Percentiles rank a stretch among this genome's conserved stretches.
These are phyloP conservation scores for Aphrocallistes beatrix DNA, from an alignment of 37 sponge, comb jelly and placozoan genomes.

Conservation along the genomic window DNA sequence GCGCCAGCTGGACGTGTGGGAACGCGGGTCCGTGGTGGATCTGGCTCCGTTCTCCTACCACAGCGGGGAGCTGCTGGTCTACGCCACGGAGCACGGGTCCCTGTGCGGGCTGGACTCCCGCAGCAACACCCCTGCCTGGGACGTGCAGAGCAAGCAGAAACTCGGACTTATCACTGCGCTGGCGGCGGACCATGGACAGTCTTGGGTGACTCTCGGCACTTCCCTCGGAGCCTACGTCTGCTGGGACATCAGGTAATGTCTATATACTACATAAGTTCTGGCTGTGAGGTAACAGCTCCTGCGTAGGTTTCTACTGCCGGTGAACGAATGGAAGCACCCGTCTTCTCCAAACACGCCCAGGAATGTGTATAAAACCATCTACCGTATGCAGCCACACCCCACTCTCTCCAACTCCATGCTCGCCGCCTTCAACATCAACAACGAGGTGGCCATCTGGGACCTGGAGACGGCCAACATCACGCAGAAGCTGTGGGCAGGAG, in stretches of 20 bases:
- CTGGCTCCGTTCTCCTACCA: constrained; percentile 35
- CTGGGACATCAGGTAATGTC: constrained; percentile 80
- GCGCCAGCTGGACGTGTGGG: constrained; percentile 16
- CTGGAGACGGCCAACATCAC: constrained; percentile 62
- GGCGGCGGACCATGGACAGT: constrained; percentile 58
- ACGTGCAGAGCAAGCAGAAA: constrained; percentile 42
- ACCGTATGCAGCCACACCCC: constrained; percentile 62
- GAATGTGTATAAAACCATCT: constrained; percentile 31
- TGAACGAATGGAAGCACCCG: constrained; percentile 2
- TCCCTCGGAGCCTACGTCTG: constrained; percentile 66
- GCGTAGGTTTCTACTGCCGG: not conserved
- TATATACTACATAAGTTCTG: not conserved
- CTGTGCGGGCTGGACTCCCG: constrained; percentile 61
- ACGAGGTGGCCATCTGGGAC: constrained; percentile 70
- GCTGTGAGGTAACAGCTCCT: not conserved
- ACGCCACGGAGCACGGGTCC: constrained; percentile 44
- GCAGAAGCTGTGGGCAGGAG: constrained; percentile 68
- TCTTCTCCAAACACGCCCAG: constrained; percentile 3
- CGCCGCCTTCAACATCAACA: constrained; percentile 55
- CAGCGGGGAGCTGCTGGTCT: constrained; percentile 40
- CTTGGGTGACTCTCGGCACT: constrained; percentile 73
- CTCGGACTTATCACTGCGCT: constrained; percentile 49
- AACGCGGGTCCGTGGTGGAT: constrained; percentile 46
- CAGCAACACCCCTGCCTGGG: constrained; percentile 37
- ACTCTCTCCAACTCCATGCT: constrained; percentile 39